These are phyloP conservation scores for Drosophila limbata DNA, from an alignment of 2,888 invertebrate genomes.

Conservation along the genomic window DNA sequence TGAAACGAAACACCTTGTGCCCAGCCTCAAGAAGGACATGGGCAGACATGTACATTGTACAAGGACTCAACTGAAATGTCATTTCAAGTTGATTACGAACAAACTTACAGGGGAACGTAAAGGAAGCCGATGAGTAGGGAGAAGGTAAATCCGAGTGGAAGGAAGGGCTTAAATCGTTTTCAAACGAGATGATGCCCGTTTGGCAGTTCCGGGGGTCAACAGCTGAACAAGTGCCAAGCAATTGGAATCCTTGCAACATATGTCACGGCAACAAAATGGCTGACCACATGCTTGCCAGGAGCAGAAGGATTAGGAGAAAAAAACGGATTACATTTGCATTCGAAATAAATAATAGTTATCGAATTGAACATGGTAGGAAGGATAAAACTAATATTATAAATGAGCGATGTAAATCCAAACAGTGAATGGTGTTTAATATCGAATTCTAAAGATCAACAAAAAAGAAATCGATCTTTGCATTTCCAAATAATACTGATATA, in stretches of 20 bases:
- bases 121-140: background rate
- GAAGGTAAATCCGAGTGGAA: background rate
- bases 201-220: conserved; percentile 23
- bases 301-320: background rate
- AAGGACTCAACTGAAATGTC: conserved; percentile 50
- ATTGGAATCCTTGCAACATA: conserved; percentile 44
- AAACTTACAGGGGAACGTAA: background rate
- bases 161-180: conserved; percentile 55
- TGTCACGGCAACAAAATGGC: conserved; percentile 54
- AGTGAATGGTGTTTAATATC: too few relatives aligned
- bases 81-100: conserved; percentile 46
- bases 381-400: background rate
- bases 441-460: too few relatives aligned
- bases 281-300: conserved; percentile 7
- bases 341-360: background rate
- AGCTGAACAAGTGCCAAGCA: conserved; percentile 54
- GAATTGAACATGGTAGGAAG: background rate
- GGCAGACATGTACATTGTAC: conserved; percentile 29
- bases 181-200: conserved; percentile 48
- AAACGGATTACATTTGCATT: background rate
- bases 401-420: too few relatives aligned
- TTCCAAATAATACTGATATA: too few relatives aligned
- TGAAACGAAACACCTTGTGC: conserved; percentile 79
- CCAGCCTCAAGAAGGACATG: conserved; percentile 15
- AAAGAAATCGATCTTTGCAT: too few relatives aligned